phyloP scores from a whole-genome alignment of 2,797 vertebrate genomes.

The Danio choprae region DNA sequence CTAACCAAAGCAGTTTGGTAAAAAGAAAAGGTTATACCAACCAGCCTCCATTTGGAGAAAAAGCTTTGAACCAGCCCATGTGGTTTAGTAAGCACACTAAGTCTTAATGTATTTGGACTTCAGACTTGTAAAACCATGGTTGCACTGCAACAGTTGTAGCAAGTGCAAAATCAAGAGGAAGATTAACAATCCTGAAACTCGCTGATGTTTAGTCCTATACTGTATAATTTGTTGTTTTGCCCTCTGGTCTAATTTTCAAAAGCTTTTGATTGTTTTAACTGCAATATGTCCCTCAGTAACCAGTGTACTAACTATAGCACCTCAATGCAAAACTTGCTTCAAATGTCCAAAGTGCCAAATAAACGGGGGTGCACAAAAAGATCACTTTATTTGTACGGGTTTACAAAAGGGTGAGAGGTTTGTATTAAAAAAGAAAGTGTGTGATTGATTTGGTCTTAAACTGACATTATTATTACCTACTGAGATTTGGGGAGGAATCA shows the following conservation, averaged over 20 bases:
- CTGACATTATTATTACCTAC: conserved; percentile 77
- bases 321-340: conserved; percentile 80
- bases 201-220: not conserved
- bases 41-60: conserved; percentile 20
- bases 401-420: conserved; percentile 68
- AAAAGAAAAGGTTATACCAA: conserved; percentile 8
- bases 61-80: not conserved
- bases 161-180: not conserved
- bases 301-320: conserved; percentile 78
- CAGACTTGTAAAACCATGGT: not conserved
- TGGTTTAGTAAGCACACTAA: conserved; percentile 41
- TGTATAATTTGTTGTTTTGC: conserved; percentile 1
- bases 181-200: not conserved
- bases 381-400: conserved; percentile 40
- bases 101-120: conserved; percentile 13
- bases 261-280: conserved; percentile 14
- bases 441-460: conserved; percentile 78
- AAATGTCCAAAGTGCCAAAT: conserved; percentile 84
- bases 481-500: conserved; percentile 55
- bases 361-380: conserved; percentile 66
- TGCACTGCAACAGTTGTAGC: not conserved
- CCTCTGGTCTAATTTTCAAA: not conserved
- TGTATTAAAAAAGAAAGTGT: conserved; percentile 73
- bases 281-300: conserved; percentile 67
- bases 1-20: not conserved